phyloP scores from a whole-genome alignment of 2,797 vertebrate species.

The Dallia pectoralis region DNA sequence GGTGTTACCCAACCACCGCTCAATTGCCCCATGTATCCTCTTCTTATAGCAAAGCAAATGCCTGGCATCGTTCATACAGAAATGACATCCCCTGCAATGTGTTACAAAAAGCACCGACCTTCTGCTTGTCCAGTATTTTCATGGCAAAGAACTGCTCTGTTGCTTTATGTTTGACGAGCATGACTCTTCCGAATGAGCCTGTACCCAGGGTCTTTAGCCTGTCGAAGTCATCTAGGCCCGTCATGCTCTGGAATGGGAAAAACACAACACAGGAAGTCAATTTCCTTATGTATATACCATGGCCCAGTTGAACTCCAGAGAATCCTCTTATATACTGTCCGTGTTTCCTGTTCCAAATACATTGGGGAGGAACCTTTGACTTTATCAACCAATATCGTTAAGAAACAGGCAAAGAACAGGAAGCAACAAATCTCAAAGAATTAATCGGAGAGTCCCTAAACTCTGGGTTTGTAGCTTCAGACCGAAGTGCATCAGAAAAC shows the following conservation, averaged over 20 bases:
- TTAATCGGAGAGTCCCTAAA: background rate
- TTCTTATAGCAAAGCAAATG: background rate
- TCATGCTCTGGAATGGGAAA: constrained; percentile 82
- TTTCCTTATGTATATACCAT: background rate
- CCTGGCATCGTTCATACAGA: background rate
- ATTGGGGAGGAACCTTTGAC: background rate
- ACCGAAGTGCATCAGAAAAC: background rate
- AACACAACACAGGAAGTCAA: constrained; percentile 17
- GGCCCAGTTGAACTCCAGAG: background rate
- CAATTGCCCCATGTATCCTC: background rate
- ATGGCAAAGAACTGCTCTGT: constrained; percentile 98
- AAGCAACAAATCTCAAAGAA: background rate
- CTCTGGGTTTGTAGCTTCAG: background rate
- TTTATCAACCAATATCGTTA: background rate
- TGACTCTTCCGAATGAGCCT: constrained; percentile 97
- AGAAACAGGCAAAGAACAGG: background rate
- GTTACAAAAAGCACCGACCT: constrained; percentile 75
- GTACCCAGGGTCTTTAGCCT: constrained; percentile 97
- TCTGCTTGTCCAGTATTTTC: constrained; percentile 99
- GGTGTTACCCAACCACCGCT: background rate
- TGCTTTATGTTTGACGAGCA: constrained; percentile 98
- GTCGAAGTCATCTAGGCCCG: constrained; percentile 96
- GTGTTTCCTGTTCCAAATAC: background rate
- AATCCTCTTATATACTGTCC: background rate
- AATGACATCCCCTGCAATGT: background rate